phyloP scores from a whole-genome alignment of 2,888 invertebrate species.

The Ommatoiulus sabulosus region DNA sequence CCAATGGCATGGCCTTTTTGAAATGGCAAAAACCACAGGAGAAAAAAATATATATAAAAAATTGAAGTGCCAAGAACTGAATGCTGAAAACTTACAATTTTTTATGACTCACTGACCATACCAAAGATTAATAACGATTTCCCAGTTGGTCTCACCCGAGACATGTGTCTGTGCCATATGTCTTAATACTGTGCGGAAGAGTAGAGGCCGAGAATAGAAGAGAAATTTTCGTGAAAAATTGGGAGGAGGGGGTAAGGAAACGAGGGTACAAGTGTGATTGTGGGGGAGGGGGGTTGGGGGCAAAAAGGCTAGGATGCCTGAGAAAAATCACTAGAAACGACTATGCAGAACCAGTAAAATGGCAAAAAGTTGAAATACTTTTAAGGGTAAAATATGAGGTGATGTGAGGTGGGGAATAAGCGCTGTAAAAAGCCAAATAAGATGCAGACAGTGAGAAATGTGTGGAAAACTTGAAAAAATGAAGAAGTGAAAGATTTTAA shows the following conservation, averaged over 20 bases:
- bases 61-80: slow-evolving; percentile 53
- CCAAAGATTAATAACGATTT: slow-evolving; percentile 56
- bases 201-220: slow-evolving; percentile 39
- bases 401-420: neutral
- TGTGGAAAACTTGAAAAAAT: no score
- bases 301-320: neutral
- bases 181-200: slow-evolving; percentile 53
- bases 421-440: slow-evolving; percentile 5
- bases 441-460: neutral
- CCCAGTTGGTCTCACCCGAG: slow-evolving; percentile 51
- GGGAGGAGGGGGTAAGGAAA: neutral
- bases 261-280: slow-evolving; percentile 28
- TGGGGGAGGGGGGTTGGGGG: slow-evolving; percentile 3
- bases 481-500: no score
- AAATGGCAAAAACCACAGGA: slow-evolving; percentile 23
- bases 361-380: slow-evolving; percentile 26
- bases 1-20: neutral
- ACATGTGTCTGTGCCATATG: slow-evolving; percentile 57
- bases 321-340: slow-evolving; percentile 45
- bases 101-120: slow-evolving; percentile 56
- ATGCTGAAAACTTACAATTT: slow-evolving; percentile 55
- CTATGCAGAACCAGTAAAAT: slow-evolving; percentile 18
- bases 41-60: slow-evolving; percentile 52
- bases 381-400: neutral
- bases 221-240: slow-evolving; percentile 38